phyloP scores from a whole-genome alignment of 2,888 invertebrate genomes.

The Noctua pronuba region DNA sequence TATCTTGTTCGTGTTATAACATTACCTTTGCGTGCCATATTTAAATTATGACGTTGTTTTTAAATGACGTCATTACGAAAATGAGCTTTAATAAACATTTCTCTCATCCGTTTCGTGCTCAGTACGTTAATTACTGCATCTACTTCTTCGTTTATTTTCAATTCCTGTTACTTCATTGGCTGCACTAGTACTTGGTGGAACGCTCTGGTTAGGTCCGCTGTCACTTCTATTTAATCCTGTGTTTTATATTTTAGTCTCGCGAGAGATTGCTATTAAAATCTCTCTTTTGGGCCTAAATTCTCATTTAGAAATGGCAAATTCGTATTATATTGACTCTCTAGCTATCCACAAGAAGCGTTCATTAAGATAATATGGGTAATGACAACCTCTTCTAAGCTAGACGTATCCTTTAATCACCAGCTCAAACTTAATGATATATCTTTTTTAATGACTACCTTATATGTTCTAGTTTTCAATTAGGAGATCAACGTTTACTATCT shows the following conservation, averaged over 20 bases:
- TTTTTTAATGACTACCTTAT: background rate
- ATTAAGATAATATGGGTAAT: background rate
- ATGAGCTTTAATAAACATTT: conserved; percentile 13
- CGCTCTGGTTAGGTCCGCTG: background rate
- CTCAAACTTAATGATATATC: background rate
- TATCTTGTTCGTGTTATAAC: conserved; percentile 57
- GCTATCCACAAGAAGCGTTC: background rate
- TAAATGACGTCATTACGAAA: conserved; percentile 37
- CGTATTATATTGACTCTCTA: background rate
- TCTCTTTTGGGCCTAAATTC: background rate
- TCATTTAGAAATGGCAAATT: background rate
- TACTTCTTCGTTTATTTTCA: background rate
- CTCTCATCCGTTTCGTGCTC: background rate
- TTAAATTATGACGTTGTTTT: conserved; percentile 38
- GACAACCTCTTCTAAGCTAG: background rate
- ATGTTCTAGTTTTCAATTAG: conserved; percentile 8
- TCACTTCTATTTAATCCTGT: background rate
- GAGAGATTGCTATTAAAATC: background rate
- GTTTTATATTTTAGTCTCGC: background rate
- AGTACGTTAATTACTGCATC: background rate
- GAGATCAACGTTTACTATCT: conserved; percentile 11
- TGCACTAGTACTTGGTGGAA: background rate
- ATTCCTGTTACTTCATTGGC: background rate
- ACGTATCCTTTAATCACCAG: conserved; percentile 3
- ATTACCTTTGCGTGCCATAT: conserved; percentile 53